Conservation (phyloP, 2,888 invertebrate species). For the Rhyacophila evoluta region DNA sequence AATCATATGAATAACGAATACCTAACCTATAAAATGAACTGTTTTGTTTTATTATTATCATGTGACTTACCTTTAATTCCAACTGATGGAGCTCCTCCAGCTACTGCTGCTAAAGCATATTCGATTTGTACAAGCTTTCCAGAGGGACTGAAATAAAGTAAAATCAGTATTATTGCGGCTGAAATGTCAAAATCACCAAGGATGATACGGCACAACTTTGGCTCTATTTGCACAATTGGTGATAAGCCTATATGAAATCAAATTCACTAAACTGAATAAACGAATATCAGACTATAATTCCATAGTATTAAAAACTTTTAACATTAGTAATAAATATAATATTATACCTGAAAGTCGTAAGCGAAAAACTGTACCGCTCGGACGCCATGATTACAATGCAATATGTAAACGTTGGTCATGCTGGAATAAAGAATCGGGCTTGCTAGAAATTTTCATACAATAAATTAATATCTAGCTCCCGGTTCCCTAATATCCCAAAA, state of each 20-base stretch:
- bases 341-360: constrained; percentile 77
- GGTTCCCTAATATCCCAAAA: too few species aligned
- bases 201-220: constrained; percentile 23
- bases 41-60: background rate
- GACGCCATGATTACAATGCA: constrained; percentile 82
- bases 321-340: background rate
- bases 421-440: too few species aligned
- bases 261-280: too few species aligned
- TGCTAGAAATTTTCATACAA: too few species aligned
- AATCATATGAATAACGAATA: background rate
- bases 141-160: constrained; percentile 83
- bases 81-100: constrained; percentile 98
- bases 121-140: constrained; percentile 99
- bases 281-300: too few species aligned
- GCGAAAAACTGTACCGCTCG: constrained; percentile 96
- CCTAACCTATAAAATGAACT: background rate
- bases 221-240: background rate
- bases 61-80: constrained; percentile 89
- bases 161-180: background rate
- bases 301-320: too few species aligned
- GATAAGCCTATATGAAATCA: background rate
- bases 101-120: constrained; percentile 98
- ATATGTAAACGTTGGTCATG: background rate
- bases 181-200: constrained; percentile 12
- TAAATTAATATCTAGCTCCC: too few species aligned